phyloP scores from a whole-genome alignment of 2,888 invertebrate species.

The Mesodorylaimus sp. region DNA sequence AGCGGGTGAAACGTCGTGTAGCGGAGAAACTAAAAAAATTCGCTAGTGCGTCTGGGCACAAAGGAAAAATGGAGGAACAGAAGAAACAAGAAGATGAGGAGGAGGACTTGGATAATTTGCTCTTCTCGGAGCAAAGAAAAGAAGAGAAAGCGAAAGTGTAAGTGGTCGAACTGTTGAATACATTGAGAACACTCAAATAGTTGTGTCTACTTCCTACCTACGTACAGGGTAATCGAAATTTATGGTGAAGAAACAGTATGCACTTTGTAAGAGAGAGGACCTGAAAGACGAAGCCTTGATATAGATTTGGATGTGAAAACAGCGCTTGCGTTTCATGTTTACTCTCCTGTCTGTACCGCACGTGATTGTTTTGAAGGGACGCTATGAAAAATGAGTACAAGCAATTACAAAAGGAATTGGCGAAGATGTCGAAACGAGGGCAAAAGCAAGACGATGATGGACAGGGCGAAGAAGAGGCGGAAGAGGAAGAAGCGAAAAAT shows the following conservation, averaged over 20 bases:
- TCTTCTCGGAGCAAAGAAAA: conserved; percentile 11
- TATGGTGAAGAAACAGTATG: no score
- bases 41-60: no score
- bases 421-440: conserved; percentile 21
- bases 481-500: no score
- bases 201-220: no score
- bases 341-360: background rate
- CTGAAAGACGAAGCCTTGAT: no score
- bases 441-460: conserved; percentile 27
- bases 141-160: conserved; percentile 11
- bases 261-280: no score
- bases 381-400: conserved; percentile 13
- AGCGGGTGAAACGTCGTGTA: background rate
- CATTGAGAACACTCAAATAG: background rate
- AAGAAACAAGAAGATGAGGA: conserved; percentile 8
- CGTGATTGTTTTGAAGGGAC: conserved; percentile 11
- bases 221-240: no score
- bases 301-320: no score
- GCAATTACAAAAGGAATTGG: conserved; percentile 23
- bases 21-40: background rate
- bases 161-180: conserved; percentile 6
- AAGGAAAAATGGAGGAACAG: background rate
- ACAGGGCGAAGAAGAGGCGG: conserved; percentile 12
- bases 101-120: conserved; percentile 13
- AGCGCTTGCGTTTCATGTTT: no score